phyloP scores from a whole-genome alignment of 2,797 vertebrate genomes.

The Gadopsis marmoratus region DNA sequence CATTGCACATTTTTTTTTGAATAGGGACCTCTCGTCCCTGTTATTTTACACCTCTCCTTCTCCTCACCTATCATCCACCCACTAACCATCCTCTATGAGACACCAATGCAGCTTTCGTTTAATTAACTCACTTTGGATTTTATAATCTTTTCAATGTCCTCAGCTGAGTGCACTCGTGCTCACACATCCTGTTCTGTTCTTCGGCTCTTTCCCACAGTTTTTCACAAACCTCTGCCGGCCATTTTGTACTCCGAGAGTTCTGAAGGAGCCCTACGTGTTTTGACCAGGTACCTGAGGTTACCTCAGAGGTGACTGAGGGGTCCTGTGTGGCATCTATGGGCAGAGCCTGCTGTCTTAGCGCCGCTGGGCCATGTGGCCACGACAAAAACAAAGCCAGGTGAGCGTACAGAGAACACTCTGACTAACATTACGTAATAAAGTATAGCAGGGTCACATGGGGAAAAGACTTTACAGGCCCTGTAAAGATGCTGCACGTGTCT shows the following conservation, averaged over 20 bases:
- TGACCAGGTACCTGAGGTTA: constrained; percentile 13
- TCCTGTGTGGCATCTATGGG: background rate
- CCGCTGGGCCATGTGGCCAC: background rate
- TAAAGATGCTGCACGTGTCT: background rate
- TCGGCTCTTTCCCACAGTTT: background rate
- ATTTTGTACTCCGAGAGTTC: background rate
- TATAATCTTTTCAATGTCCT: background rate
- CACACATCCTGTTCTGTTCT: background rate
- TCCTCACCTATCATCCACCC: constrained; percentile 24
- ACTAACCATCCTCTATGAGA: constrained; percentile 4
- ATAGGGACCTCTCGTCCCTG: background rate
- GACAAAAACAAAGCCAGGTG: background rate
- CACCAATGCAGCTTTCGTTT: background rate
- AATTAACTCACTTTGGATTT: background rate
- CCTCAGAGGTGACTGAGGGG: constrained; percentile 1
- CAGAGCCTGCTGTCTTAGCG: constrained; percentile 11
- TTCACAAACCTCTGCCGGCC: background rate
- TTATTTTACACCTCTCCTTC: constrained; percentile 18
- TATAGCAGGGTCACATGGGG: background rate
- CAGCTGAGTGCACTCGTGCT: no score
- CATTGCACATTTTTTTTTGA: background rate
- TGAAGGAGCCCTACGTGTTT: background rate
- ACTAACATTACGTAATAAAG: background rate
- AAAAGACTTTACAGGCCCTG: background rate
- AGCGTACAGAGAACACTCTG: constrained; percentile 31